These are phyloP conservation scores for Cavia porcellus DNA, from an alignment of 2,113 vertebrate genomes.

Conservation along the genomic window DNA sequence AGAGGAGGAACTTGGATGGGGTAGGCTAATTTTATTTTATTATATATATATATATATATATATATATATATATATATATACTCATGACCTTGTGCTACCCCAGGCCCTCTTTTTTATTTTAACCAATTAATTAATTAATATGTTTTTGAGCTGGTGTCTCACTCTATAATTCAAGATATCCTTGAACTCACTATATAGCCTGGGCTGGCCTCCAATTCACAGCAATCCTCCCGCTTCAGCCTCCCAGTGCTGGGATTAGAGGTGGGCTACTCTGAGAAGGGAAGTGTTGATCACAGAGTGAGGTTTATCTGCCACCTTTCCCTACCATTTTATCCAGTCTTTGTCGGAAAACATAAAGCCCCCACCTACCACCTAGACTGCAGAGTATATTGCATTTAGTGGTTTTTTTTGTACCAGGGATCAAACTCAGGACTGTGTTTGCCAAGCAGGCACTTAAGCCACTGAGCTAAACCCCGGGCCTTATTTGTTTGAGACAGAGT, in stretches of 20 bases:
- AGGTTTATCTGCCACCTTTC: neutral
- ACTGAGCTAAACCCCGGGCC: too few relatives aligned
- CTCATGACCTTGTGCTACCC: too few relatives aligned
- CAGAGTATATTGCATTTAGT: neutral
- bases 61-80: too few relatives aligned
- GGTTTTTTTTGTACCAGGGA: too few relatives aligned
- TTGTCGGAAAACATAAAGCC: neutral
- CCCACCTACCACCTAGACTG: neutral
- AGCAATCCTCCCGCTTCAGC: neutral
- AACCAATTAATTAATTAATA: neutral
- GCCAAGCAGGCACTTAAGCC: too few relatives aligned
- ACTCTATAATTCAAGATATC: neutral
- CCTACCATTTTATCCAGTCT: neutral
- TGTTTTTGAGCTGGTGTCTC: neutral
- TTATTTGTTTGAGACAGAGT: neutral
- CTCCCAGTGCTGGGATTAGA: neutral
- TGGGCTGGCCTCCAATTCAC: neutral
- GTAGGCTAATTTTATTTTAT: neutral
- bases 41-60: too few relatives aligned
- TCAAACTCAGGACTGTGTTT: too few relatives aligned
- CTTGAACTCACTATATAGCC: neutral
- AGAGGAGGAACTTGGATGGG: neutral
- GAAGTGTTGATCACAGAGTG: neutral
- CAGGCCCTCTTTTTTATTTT: neutral
- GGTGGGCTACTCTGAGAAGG: neutral